These are phyloP conservation scores for Erebia palarica DNA, from an alignment of 2,888 invertebrate species.

Conservation along the genomic window DNA sequence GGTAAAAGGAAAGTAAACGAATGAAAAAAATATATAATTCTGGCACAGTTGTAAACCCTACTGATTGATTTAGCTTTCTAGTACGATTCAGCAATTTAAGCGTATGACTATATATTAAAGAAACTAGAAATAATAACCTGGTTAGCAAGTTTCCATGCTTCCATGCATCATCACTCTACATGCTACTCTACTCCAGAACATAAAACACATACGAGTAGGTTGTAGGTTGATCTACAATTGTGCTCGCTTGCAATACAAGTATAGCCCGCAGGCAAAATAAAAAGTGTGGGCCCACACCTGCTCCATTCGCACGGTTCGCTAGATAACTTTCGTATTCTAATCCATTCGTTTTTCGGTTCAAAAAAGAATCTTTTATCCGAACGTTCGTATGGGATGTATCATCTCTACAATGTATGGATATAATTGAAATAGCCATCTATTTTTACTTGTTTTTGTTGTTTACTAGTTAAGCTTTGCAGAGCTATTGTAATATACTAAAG, in stretches of 20 bases:
- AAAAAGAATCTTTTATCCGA: conserved; percentile 57
- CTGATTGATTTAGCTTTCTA: not conserved
- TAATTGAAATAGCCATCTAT: conserved; percentile 10
- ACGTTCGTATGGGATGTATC: conserved; percentile 16
- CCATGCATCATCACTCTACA: too few species aligned
- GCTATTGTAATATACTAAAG: too few species aligned
- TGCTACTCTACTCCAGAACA: too few species aligned
- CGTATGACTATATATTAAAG: not conserved
- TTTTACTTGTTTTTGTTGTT: not conserved
- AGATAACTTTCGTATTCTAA: conserved; percentile 59
- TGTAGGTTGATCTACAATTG: conserved; percentile 40
- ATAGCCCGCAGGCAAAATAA: conserved; percentile 45
- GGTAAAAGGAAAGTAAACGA: too few species aligned
- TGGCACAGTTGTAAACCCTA: not conserved
- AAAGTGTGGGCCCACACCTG: conserved; percentile 61
- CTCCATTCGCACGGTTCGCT: conserved; percentile 63
- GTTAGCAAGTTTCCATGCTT: not conserved
- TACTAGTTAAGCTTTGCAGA: not conserved
- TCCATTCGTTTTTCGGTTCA: conserved; percentile 47
- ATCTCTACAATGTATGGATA: not conserved
- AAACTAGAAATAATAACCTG: not conserved
- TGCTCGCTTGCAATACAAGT: conserved; percentile 43
- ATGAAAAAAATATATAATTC: not conserved
- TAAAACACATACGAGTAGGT: conserved; percentile 7
- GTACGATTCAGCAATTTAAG: not conserved